A percentile compares a stretch with the other conserved stretches of the same genome.
These are phyloP conservation scores for Myrmecophaga tridactyla DNA, from an alignment of 2,113 vertebrate genomes.

Conservation along the genomic window DNA sequence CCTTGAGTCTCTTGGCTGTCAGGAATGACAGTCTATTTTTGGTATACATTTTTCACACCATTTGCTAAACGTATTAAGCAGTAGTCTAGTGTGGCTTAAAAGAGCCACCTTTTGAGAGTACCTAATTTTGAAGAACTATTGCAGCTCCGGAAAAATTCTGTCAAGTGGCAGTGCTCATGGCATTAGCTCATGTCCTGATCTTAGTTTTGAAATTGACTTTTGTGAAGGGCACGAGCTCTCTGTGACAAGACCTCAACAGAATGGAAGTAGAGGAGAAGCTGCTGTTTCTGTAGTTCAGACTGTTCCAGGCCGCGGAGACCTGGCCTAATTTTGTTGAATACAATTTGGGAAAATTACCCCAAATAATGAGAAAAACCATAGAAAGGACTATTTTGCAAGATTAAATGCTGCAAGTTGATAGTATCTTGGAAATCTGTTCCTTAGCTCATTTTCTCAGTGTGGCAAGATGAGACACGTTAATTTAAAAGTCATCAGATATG, in stretches of 20 bases:
- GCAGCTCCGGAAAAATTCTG: background rate
- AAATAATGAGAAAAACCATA: constrained; percentile 19
- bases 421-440: background rate
- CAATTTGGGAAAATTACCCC: constrained; percentile 33
- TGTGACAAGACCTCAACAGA: background rate
- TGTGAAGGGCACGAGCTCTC: background rate
- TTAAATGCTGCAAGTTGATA: background rate
- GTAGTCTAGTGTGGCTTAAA: background rate
- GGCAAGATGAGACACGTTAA: background rate
- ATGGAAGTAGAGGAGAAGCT: background rate
- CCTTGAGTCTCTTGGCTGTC: background rate
- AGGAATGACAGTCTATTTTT: background rate
- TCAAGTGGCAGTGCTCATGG: accelerated
- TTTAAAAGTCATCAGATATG: background rate
- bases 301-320: constrained; percentile 5
- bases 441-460: background rate
- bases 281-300: background rate
- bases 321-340: background rate
- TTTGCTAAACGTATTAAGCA: background rate
- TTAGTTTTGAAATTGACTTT: background rate
- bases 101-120: background rate
- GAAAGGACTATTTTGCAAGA: constrained; percentile 3
- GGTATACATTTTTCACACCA: background rate
- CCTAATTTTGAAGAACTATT: background rate
- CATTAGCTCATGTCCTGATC: background rate